Conservation (phyloP, 2,888 invertebrate species). For the Isotomurus palustris region DNA sequence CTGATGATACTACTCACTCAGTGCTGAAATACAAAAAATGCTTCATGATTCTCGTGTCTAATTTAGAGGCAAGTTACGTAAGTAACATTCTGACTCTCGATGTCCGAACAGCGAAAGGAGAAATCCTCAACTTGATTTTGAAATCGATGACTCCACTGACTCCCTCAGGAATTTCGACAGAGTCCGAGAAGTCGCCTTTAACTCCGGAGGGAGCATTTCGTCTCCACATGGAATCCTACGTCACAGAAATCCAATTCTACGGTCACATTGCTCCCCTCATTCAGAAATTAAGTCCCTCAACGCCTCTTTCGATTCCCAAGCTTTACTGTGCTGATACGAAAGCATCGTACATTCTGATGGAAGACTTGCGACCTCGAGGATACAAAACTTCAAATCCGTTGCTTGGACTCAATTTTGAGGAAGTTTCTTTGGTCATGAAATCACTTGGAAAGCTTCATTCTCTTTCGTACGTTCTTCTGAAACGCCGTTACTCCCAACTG, state of each 20-base stretch:
- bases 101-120: constrained; percentile 13
- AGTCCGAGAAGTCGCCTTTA: neutral
- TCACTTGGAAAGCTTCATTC: constrained; percentile 24
- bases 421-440: constrained; percentile 11
- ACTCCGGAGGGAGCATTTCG: neutral
- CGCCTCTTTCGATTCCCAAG: constrained; percentile 8
- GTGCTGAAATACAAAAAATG: neutral
- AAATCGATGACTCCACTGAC: constrained; percentile 21
- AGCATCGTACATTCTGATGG: constrained; percentile 16
- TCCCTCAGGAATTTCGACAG: neutral
- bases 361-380: constrained; percentile 20
- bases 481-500: too few relatives aligned
- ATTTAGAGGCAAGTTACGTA: neutral
- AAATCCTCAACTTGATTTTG: constrained; percentile 5
- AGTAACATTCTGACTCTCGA: neutral
- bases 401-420: constrained; percentile 10
- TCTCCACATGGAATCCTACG: neutral
- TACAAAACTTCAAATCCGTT: constrained; percentile 23
- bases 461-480: constrained; percentile 12
- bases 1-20: neutral
- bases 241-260: neutral
- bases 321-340: neutral
- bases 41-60: neutral
- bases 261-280: neutral
- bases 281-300: neutral